Percentiles rank a stretch among this genome's conserved stretches.
Conservation (phyloP, 1,140 invertebrate species). For the Trachelipus rathkii region DNA sequence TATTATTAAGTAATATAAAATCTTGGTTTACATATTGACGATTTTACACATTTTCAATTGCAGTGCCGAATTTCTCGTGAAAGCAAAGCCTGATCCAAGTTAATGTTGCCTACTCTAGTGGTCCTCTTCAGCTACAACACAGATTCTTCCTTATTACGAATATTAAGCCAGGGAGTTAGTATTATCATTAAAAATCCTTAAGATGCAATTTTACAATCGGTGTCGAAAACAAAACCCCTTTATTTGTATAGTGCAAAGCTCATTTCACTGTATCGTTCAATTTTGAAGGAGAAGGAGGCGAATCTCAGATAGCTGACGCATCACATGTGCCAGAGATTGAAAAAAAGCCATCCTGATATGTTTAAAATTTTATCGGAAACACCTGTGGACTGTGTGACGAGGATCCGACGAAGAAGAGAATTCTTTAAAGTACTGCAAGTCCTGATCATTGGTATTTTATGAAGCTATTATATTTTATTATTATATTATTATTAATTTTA, state of each 20-base stretch:
- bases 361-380: slow-evolving; percentile 57
- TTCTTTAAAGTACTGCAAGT: slow-evolving; percentile 53
- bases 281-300: slow-evolving; percentile 59
- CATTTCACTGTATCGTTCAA: slow-evolving; percentile 64
- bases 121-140: slow-evolving; percentile 63
- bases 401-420: slow-evolving; percentile 53
- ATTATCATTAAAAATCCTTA: slow-evolving; percentile 16
- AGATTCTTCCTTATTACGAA: slow-evolving; percentile 67
- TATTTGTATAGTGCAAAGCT: slow-evolving; percentile 54
- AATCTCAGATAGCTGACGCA: slow-evolving; percentile 61
- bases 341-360: slow-evolving; percentile 52
- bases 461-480: no score
- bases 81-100: slow-evolving; percentile 60
- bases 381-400: slow-evolving; percentile 63
- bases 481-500: no score
- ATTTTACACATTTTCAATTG: background rate
- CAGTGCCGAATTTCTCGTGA: slow-evolving; percentile 61
- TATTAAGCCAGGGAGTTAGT: slow-evolving; percentile 63
- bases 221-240: background rate
- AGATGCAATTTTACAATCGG: background rate
- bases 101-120: slow-evolving; percentile 66
- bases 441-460: slow-evolving; percentile 60
- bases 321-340: slow-evolving; percentile 60
- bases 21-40: background rate
- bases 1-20: background rate